phyloP scores from a whole-genome alignment of 2,113 vertebrate genomes.

The Actenoides hombroni region DNA sequence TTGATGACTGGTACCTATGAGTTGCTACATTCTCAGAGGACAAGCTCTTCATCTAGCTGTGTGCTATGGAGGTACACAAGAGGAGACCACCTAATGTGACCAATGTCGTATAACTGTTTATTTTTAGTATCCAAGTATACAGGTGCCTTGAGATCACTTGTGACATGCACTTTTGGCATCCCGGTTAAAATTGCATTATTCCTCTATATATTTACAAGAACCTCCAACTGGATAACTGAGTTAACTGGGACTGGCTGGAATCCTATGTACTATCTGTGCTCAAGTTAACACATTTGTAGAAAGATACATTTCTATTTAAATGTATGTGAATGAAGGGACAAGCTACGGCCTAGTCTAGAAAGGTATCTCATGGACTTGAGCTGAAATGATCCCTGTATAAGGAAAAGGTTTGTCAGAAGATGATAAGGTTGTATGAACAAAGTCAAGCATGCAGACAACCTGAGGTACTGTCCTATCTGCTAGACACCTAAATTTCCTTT shows the following conservation, averaged over 20 bases:
- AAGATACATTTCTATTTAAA: not conserved
- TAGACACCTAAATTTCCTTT: not conserved
- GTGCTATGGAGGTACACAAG: not conserved
- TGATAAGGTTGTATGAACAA: not conserved
- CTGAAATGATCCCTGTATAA: not conserved
- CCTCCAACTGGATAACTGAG: not conserved
- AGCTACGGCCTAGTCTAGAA: not conserved
- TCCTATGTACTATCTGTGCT: not conserved
- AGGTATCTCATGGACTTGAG: not conserved
- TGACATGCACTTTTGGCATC: not conserved
- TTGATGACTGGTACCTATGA: accelerated
- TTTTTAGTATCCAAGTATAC: not conserved
- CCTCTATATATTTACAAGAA: not conserved
- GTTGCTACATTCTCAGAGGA: not conserved
- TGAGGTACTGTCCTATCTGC: not conserved
- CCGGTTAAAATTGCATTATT: not conserved
- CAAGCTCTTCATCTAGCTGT: not conserved
- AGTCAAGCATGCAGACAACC: not conserved
- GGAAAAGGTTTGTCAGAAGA: not conserved
- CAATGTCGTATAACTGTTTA: not conserved
- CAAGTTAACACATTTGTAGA: not conserved
- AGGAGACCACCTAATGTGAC: accelerated
- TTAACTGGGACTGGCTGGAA: not conserved
- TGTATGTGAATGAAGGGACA: not conserved
- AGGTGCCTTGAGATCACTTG: not conserved